phyloP scores from a whole-genome alignment of 2,888 invertebrate species.

The Melinopterus prodromus region DNA sequence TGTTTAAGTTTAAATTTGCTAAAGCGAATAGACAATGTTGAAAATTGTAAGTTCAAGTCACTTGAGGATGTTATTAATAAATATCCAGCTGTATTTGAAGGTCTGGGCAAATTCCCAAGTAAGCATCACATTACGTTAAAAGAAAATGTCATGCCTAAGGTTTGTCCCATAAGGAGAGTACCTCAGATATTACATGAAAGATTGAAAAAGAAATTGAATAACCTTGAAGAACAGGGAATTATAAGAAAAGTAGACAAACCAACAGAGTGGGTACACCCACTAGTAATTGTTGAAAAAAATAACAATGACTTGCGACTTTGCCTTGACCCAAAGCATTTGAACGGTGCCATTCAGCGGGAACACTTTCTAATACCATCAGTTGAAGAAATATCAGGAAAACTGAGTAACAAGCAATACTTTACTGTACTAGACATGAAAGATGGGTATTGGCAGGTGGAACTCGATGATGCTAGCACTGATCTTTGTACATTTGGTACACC shows the following conservation, averaged over 20 bases:
- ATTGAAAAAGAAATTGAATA: conserved; percentile 7
- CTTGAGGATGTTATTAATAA: no score
- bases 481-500: conserved; percentile 10
- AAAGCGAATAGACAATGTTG: no score
- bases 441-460: conserved; percentile 15
- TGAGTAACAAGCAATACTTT: conserved; percentile 4
- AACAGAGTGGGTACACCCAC: conserved; percentile 11
- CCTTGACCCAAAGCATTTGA: conserved; percentile 27
- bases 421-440: conserved; percentile 15
- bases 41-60: no score
- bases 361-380: conserved; percentile 10
- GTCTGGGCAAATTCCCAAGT: no score
- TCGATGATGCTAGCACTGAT: conserved; percentile 8
- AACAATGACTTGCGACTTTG: conserved; percentile 25
- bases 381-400: conserved; percentile 10
- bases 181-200: conserved; percentile 12
- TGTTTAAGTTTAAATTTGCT: no score
- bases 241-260: conserved; percentile 9
- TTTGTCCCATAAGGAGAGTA: not conserved
- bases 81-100: no score
- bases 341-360: conserved; percentile 11
- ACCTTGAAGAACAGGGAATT: not conserved
- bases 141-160: conserved; percentile 4
- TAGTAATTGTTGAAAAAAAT: conserved; percentile 24
- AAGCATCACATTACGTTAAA: not conserved